phyloP scores from a whole-genome alignment of 2,888 invertebrate genomes.

The Mantis religiosa region DNA sequence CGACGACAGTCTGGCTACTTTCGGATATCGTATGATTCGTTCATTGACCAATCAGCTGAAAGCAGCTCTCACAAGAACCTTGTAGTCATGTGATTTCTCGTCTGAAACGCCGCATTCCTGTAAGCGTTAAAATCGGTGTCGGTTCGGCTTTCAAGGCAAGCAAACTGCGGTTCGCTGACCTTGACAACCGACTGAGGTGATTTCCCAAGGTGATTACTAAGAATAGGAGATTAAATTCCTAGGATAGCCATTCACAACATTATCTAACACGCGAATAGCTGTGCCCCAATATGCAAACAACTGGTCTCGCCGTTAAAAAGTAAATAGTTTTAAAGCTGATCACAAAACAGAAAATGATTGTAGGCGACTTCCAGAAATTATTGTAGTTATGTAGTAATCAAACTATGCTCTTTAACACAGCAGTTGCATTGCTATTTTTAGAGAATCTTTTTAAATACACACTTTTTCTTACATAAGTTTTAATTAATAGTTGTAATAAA shows the following conservation, averaged over 20 bases:
- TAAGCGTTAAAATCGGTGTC: not conserved
- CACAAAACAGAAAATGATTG: no score
- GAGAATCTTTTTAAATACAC: no score
- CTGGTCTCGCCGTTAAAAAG: no score
- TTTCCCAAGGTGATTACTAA: not conserved
- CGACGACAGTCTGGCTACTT: not conserved
- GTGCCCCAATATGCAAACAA: no score
- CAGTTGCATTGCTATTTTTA: no score
- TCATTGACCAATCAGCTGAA: not conserved
- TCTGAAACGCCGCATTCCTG: not conserved
- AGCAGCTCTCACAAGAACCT: not conserved
- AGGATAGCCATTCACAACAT: not conserved
- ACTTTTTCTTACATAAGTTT: no score
- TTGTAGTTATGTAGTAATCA: no score
- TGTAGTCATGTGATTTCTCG: not conserved
- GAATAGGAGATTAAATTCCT: not conserved
- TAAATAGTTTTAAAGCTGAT: no score
- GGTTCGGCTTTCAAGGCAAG: not conserved
- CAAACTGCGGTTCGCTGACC: not conserved
- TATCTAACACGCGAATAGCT: no score
- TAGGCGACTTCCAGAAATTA: no score
- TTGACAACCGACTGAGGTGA: not conserved
- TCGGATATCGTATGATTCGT: conserved; percentile 17
- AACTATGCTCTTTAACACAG: no score
- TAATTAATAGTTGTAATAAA: no score